These are phyloP conservation scores for Blastobasis lacticolella DNA, from an alignment of 2,888 invertebrate species.

Conservation along the genomic window DNA sequence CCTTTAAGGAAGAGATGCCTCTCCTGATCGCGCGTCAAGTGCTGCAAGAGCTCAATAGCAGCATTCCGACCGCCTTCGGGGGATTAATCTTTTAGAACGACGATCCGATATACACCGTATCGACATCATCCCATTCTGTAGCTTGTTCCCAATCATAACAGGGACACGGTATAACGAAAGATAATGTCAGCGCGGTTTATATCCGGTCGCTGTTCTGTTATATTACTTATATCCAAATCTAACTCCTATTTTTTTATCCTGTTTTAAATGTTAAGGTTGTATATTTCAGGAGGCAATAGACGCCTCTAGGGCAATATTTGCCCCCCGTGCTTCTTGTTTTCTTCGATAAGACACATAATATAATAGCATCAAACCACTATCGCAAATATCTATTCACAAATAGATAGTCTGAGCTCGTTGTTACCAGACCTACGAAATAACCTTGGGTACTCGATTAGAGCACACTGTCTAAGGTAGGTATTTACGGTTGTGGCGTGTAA, in stretches of 20 bases:
- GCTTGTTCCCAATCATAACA: no score
- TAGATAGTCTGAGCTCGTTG: no score
- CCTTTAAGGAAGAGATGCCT: slow-evolving; percentile 15
- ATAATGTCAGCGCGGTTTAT: slow-evolving; percentile 5
- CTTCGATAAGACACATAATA: slow-evolving; percentile 44
- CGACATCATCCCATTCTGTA: background rate
- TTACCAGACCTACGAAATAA: no score
- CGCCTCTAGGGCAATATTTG: slow-evolving; percentile 47
- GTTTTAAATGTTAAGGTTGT: slow-evolving; percentile 69
- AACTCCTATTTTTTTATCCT: slow-evolving; percentile 74
- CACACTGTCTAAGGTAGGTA: slow-evolving; percentile 29
- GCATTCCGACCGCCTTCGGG: no score
- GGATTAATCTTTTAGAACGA: slow-evolving; percentile 23
- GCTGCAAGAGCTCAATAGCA: no score
- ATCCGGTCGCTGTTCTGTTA: slow-evolving; percentile 18
- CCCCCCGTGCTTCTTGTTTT: slow-evolving; percentile 71
- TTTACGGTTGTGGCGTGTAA: slow-evolving; percentile 36
- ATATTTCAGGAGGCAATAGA: slow-evolving; percentile 48
- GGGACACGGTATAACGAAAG: no score
- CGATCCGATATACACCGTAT: slow-evolving; percentile 24
- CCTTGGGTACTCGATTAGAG: slow-evolving; percentile 22
- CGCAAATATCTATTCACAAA: slow-evolving; percentile 22
- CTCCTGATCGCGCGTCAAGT: no score
- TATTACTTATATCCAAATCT: slow-evolving; percentile 60
- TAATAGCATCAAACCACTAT: slow-evolving; percentile 30